These are phyloP conservation scores for Phyllopteryx taeniolatus DNA, from an alignment of 2,113 vertebrate genomes.

Conservation along the genomic window DNA sequence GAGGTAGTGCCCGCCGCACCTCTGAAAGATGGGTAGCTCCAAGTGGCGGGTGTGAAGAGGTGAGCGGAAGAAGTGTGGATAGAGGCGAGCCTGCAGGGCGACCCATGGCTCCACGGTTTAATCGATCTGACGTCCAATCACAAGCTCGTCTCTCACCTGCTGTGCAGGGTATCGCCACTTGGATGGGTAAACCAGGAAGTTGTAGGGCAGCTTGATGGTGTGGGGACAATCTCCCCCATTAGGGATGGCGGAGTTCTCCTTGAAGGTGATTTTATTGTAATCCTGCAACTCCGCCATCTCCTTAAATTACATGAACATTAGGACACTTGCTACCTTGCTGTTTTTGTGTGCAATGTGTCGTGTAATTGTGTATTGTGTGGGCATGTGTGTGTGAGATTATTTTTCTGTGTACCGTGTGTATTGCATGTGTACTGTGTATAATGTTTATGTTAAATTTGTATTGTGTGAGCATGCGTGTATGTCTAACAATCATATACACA, in stretches of 20 bases:
- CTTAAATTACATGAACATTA: constrained; percentile 43
- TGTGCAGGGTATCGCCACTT: constrained; percentile 73
- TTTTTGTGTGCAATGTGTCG: neutral
- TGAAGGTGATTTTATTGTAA: constrained; percentile 91
- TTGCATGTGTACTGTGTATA: too few species aligned
- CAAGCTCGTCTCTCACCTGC: constrained; percentile 64
- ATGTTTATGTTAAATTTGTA: too few species aligned
- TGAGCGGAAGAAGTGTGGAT: constrained; percentile 83
- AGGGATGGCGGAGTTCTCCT: constrained; percentile 83
- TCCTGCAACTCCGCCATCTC: constrained; percentile 85
- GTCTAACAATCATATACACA: too few species aligned
- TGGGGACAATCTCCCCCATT: constrained; percentile 82
- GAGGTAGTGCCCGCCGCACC: constrained; percentile 61
- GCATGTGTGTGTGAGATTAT: neutral
- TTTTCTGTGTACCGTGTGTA: too few species aligned
- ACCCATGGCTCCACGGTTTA: neutral
- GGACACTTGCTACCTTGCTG: neutral
- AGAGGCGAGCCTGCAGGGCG: constrained; percentile 80
- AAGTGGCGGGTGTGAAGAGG: constrained; percentile 87
- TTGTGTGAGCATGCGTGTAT: too few species aligned
- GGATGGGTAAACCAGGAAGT: constrained; percentile 83
- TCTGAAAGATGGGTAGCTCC: constrained; percentile 82
- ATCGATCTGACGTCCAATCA: too few species aligned
- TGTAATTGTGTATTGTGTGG: neutral
- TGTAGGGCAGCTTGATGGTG: constrained; percentile 79